Evolutionary conservation across 2,113 vertebrate genomes (phyloP).

Genomic region (Sclerurus mexicanus): DNA sequence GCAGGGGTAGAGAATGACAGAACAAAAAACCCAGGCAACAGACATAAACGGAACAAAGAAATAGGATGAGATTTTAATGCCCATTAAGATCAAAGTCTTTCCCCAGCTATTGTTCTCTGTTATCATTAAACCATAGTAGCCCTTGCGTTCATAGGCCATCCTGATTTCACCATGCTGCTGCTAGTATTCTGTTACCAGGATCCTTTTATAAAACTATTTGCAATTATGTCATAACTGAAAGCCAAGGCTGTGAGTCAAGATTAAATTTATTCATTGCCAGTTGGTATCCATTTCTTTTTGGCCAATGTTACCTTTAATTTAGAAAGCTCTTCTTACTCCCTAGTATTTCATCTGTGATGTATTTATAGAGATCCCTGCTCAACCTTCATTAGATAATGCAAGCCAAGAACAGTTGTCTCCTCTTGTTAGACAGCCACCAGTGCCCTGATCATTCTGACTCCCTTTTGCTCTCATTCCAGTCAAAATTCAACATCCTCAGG

Average conservation of each 20-base stretch:
- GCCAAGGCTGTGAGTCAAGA: not conserved
- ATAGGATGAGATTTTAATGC: not conserved
- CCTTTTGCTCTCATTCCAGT: not conserved
- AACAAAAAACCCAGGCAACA: not conserved
- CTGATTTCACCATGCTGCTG: not conserved
- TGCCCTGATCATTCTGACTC: not conserved
- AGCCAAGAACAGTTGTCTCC: not conserved
- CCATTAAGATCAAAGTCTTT: not conserved
- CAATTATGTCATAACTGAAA: not conserved
- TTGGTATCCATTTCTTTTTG: conserved; percentile 38
- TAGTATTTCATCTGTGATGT: not conserved
- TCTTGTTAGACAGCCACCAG: not conserved
- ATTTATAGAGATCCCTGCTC: conserved; percentile 28
- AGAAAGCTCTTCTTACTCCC: not conserved
- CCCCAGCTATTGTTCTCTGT: not conserved
- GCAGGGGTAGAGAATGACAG: not conserved
- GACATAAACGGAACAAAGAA: not conserved
- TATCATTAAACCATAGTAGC: not conserved
- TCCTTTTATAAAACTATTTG: not conserved
- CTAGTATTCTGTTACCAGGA: not conserved
- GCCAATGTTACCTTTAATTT: not conserved
- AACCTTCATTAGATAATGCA: not conserved
- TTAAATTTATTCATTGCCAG: conserved; percentile 8
- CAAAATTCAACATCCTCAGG: not conserved
- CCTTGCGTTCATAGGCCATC: not conserved